Evolutionary conservation across 2,797 vertebrate genomes (phyloP), one percentile per base, ranked within the genome.

Genomic region (Taeniopygia guttata): DNA sequence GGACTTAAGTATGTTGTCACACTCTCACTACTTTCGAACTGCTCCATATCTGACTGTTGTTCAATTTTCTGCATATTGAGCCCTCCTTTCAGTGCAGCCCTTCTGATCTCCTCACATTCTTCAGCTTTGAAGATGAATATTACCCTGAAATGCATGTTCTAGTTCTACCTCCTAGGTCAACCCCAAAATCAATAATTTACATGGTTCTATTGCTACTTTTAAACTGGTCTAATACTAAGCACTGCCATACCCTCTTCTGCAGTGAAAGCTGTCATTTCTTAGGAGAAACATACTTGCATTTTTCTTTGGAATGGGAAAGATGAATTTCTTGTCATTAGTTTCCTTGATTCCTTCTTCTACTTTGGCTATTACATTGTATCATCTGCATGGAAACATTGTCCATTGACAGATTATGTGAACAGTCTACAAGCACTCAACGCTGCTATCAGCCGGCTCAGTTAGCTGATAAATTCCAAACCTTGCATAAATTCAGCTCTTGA

Each of bases 401-500:
- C 30, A n/a, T 12, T 76, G 51, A 32, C 27, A 2, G 8, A 54
- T 66, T 59, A 18, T 0, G 5, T 5, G 10, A 87, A 15, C 22
- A 27, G 34, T 3, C 48, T 8, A 32, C 5, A 12, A 54, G 38
- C 8, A 1, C 68, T 36, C 36, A 36, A 54, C 32, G 16, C 25
- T 7, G 4, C 0, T 18, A n/a, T n/a, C 49, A 56, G 36, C 25
- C 5, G 10, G 23, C 38, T 46, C n/a, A 9, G 30, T 6, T 12
- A 56, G 70, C 27, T 29, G 46, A 6, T 43, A 30, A 7, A 6
- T 36, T 46, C 34, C 60, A 34, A 59, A 49, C 38, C 22, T 74
- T 14, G 32, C 1, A 0, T 14, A 54, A 60, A 0, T 23, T 60
- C 80, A 49, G 54, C 36, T 6, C 27, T 2, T 42, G 34, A 78